phyloP scores from a whole-genome alignment of 2,888 invertebrate genomes.

The Cephus spinipes region DNA sequence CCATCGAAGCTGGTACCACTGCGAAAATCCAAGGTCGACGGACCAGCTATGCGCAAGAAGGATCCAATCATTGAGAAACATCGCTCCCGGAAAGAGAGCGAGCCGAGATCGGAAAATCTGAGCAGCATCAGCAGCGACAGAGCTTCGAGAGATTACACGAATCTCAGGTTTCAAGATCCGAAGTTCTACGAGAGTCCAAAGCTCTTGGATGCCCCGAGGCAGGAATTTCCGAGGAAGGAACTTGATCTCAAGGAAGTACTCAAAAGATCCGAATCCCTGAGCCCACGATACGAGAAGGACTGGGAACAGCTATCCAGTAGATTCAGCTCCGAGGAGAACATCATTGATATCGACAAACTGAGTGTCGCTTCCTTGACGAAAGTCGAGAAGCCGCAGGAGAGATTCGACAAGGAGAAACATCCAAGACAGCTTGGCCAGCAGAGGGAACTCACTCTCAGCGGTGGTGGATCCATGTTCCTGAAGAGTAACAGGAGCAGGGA shows the following conservation, averaged over 20 bases:
- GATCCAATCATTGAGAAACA: conserved; percentile 33
- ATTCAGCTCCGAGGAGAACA: conserved; percentile 57
- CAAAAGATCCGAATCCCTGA: conserved; percentile 68
- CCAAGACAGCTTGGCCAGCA: conserved; percentile 64
- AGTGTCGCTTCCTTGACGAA: conserved; percentile 47
- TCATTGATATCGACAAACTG: conserved; percentile 63
- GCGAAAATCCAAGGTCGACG: conserved; percentile 42
- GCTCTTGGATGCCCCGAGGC: conserved; percentile 40
- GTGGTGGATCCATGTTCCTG: conserved; percentile 75
- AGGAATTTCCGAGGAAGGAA: conserved; percentile 59
- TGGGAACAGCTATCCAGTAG: conserved; percentile 66
- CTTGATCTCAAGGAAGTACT: conserved; percentile 69
- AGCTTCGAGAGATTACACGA: conserved; percentile 58
- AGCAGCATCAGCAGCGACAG: conserved; percentile 50
- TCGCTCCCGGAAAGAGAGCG: conserved; percentile 26
- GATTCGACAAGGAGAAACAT: conserved; percentile 64
- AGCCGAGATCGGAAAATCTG: conserved; percentile 34
- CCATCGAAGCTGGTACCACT: conserved; percentile 58
- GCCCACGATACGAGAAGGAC: conserved; percentile 68
- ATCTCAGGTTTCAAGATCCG: conserved; percentile 59
- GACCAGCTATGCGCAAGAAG: conserved; percentile 27
- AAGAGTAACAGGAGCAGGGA: conserved; percentile 67
- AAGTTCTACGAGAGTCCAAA: conserved; percentile 60
- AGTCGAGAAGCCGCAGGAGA: conserved; percentile 40
- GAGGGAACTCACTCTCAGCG: conserved; percentile 64